These are phyloP conservation scores for Diadromus collaris DNA, from an alignment of 2,888 invertebrate species.

Conservation along the genomic window DNA sequence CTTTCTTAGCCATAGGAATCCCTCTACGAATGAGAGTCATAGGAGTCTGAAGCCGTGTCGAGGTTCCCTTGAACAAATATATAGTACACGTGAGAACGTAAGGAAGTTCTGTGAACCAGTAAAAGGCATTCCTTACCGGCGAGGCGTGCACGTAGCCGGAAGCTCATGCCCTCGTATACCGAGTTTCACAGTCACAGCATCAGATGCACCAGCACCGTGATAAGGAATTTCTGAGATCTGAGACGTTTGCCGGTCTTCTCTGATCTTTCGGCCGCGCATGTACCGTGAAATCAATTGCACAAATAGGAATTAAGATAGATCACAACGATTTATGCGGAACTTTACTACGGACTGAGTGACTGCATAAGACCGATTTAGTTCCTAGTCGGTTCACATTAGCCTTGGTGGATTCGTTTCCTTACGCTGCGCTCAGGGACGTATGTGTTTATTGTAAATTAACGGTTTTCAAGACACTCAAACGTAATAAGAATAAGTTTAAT, in stretches of 20 bases:
- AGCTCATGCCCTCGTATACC: slow-evolving; percentile 42
- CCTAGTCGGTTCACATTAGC: neutral
- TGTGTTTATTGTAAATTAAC: too few relatives aligned
- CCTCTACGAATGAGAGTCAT: neutral
- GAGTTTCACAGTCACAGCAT: slow-evolving; percentile 50
- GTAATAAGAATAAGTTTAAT: too few relatives aligned
- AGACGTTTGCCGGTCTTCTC: slow-evolving; percentile 27
- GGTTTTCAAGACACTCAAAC: too few relatives aligned
- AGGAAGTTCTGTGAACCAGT: slow-evolving; percentile 53
- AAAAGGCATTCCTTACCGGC: slow-evolving; percentile 53
- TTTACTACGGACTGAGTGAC: neutral
- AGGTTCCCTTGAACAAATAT: slow-evolving; percentile 32
- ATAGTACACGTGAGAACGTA: slow-evolving; percentile 29
- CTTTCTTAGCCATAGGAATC: slow-evolving; percentile 23
- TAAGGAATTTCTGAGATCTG: slow-evolving; percentile 52
- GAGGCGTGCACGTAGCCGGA: slow-evolving; percentile 32
- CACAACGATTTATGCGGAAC: neutral
- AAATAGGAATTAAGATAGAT: slow-evolving; percentile 25
- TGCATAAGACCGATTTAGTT: neutral
- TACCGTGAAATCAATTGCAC: slow-evolving; percentile 25
- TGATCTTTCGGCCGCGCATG: slow-evolving; percentile 4
- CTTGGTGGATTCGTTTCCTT: neutral
- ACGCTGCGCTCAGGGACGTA: too few relatives aligned
- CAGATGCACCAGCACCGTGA: slow-evolving; percentile 27
- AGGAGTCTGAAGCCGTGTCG: slow-evolving; percentile 34